These are phyloP conservation scores for Drosophila setifemur DNA, from an alignment of 1,140 invertebrate species.

Conservation along the genomic window DNA sequence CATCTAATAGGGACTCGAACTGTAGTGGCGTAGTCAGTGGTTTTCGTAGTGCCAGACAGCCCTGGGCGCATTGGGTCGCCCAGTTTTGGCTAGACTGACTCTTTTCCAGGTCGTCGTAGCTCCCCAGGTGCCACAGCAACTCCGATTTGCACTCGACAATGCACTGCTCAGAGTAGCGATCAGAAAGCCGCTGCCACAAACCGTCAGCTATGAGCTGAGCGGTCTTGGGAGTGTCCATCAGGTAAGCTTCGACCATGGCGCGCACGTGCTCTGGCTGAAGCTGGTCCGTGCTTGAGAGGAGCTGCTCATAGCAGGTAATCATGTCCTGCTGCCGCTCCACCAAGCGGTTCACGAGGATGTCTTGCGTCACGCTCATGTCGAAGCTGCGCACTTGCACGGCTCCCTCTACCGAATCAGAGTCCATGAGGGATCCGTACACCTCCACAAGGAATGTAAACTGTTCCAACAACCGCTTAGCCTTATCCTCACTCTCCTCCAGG, in stretches of 20 bases:
- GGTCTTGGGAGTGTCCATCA: constrained; percentile 90
- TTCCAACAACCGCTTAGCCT: constrained; percentile 85
- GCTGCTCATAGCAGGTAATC: constrained; percentile 89
- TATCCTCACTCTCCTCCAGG: constrained; percentile 83
- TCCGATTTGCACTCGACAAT: constrained; percentile 89
- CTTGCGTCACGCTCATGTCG: constrained; percentile 87
- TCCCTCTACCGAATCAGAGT: constrained; percentile 90
- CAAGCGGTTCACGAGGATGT: constrained; percentile 89
- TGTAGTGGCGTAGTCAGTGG: constrained; percentile 45
- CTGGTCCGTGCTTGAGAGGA: constrained; percentile 84
- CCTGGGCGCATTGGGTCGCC: constrained; percentile 84
- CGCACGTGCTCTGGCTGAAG: constrained; percentile 73
- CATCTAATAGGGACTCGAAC: constrained; percentile 83
- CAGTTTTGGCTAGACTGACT: constrained; percentile 71
- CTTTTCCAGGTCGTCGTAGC: constrained; percentile 90
- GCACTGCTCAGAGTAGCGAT: constrained; percentile 82
- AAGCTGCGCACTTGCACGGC: constrained; percentile 86
- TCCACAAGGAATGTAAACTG: constrained; percentile 86
- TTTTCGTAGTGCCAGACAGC: constrained; percentile 84
- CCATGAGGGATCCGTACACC: constrained; percentile 90
- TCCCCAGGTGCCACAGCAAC: constrained; percentile 93
- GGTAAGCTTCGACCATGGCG: constrained; percentile 87
- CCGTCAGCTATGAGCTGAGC: constrained; percentile 87
- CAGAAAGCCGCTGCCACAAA: constrained; percentile 82
- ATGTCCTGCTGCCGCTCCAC: constrained; percentile 89